These are phyloP conservation scores for Neopipo cinnamomea DNA, from an alignment of 2,113 vertebrate genomes.

Conservation along the genomic window DNA sequence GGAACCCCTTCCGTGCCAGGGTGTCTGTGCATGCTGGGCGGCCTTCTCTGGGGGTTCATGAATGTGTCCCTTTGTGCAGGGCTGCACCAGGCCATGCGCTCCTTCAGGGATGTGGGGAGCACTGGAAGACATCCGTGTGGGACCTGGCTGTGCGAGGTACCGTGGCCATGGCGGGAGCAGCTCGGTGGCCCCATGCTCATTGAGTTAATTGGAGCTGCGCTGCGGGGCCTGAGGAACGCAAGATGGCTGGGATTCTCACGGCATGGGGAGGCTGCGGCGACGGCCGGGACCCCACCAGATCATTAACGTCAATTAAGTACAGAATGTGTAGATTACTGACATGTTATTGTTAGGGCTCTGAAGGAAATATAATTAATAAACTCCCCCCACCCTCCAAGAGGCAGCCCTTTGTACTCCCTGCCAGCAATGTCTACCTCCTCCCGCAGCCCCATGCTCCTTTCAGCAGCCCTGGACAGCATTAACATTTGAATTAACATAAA, in stretches of 20 bases:
- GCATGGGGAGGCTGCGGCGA: neutral
- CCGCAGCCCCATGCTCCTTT: neutral
- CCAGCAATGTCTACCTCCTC: neutral
- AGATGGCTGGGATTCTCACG: slow-evolving; percentile 22
- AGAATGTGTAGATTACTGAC: slow-evolving; percentile 22
- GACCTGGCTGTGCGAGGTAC: neutral
- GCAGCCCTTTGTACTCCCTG: slow-evolving; percentile 41
- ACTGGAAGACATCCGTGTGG: neutral
- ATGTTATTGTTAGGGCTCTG: slow-evolving; percentile 24
- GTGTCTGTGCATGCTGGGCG: fast-evolving
- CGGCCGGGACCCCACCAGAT: neutral
- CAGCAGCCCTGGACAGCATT: slow-evolving; percentile 5
- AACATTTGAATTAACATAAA: slow-evolving; percentile 43
- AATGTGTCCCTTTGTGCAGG: neutral
- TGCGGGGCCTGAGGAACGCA: neutral
- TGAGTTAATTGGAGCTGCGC: neutral
- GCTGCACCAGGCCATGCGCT: fast-evolving
- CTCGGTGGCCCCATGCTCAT: neutral
- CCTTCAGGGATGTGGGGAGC: neutral
- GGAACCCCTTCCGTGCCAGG: fast-evolving
- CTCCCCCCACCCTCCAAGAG: neutral
- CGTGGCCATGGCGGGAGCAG: neutral
- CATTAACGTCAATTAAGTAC: slow-evolving; percentile 47
- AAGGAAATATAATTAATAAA: slow-evolving; percentile 65
- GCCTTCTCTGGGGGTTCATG: fast-evolving